phyloP scores from a whole-genome alignment of 2,888 invertebrate species.

The Crioceris asparagi region DNA sequence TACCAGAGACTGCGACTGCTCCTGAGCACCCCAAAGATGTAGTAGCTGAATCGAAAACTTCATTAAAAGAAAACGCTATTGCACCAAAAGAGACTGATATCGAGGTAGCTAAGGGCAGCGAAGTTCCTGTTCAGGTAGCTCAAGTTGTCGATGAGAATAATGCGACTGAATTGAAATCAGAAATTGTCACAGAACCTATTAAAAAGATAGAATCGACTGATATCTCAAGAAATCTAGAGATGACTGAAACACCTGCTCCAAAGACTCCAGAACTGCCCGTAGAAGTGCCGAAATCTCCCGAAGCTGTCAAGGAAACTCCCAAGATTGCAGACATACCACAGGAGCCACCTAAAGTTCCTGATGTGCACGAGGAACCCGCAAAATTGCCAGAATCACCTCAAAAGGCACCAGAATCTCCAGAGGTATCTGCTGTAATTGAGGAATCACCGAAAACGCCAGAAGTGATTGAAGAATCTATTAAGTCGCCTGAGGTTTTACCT shows the following conservation, averaged over 20 bases:
- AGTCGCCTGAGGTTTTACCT: not conserved
- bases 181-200: too few relatives aligned
- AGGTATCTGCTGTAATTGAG: not conserved
- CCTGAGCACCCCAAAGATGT: not conserved
- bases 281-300: not conserved
- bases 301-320: constrained; percentile 3
- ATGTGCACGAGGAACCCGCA: not conserved
- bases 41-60: too few relatives aligned
- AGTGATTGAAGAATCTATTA: constrained; percentile 1
- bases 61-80: too few relatives aligned
- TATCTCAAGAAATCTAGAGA: too few relatives aligned
- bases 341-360: not conserved
- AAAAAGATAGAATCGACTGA: too few relatives aligned
- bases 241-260: not conserved
- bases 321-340: not conserved
- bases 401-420: not conserved
- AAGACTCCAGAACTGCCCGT: not conserved
- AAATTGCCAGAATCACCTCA: not conserved
- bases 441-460: not conserved
- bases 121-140: too few relatives aligned
- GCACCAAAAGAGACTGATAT: too few relatives aligned
- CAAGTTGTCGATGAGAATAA: too few relatives aligned
- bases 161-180: too few relatives aligned
- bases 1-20: not conserved
- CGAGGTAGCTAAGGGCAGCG: too few relatives aligned